Evolutionary conservation across 2,888 invertebrate species (phyloP), one percentile per base, ranked within the genome.

Genomic region (Clunio marinus): DNA sequence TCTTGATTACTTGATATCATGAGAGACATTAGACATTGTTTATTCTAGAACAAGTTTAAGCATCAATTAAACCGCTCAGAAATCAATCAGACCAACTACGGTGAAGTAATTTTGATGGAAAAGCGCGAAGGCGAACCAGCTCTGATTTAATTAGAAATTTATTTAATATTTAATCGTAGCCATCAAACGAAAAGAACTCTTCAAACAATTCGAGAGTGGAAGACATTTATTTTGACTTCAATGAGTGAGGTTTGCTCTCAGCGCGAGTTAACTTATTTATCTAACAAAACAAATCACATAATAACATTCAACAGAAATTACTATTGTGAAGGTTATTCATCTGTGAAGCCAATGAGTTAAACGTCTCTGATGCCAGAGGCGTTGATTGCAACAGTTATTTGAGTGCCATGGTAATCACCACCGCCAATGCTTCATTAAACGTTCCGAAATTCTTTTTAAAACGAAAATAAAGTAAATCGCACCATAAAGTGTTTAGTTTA

Each of bases 61-160:
- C 4, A 51, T 22, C 51, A 17, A 32, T 32, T 32, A 13, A 32
- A 32, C 7, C 35, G 35, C 13, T 32, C 35, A 32, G 13, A 5
- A 28, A 62, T 62, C 62, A 41, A 62, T 41, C 24, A 62, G 62
- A 41, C 62, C 41, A 41, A 62, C 59, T 28, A 35, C 59, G 32
- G 59, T 22, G 59, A 35, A 59, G 32, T 13, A 15, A 32, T 32
- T 32, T 7, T 32, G 4, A 8, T 4, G 32, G 32, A 7, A 8
- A 32, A 32, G 32, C 32, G 41, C 15, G 41, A 41, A 41, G 41
- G 41, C 51, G 51, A 51, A 41, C 3, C 7, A 22, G 27, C 27
- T 58, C 28, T 62, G 37, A 37, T 20, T 62, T 62, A 41, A 62
- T 10, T 41, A 24, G 41, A 59, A 59, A 22, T 59, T 22, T 51